phyloP scores from a whole-genome alignment of 1,140 invertebrate genomes.

The Rhopalosiphum maidis region DNA sequence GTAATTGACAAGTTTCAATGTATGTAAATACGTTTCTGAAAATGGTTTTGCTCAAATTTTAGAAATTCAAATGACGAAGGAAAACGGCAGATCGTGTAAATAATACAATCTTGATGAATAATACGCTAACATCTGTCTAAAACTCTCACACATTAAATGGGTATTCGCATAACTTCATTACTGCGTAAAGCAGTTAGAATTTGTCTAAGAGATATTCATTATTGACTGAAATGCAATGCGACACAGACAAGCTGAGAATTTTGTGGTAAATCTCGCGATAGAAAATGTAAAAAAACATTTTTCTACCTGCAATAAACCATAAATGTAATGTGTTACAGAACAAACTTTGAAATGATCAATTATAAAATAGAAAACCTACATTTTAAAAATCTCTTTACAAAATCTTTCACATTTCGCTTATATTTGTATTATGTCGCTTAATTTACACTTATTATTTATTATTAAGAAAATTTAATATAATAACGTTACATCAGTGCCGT shows the following conservation, averaged over 20 bases:
- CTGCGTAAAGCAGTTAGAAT: background rate
- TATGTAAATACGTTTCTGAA: slow-evolving; percentile 1
- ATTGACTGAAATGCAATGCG: background rate
- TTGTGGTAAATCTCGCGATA: background rate
- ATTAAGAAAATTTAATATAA: too few relatives aligned
- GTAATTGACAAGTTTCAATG: slow-evolving; percentile 19
- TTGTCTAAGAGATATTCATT: background rate
- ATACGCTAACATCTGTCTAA: slow-evolving; percentile 1
- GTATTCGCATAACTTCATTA: background rate
- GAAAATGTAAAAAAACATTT: background rate
- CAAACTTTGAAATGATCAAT: too few relatives aligned
- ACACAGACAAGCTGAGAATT: background rate
- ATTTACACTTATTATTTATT: too few relatives aligned
- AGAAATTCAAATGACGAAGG: background rate
- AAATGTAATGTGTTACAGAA: background rate
- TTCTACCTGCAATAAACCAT: background rate
- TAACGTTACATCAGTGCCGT: background rate
- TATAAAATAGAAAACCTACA: too few relatives aligned
- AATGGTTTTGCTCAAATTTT: background rate
- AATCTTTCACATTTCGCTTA: too few relatives aligned
- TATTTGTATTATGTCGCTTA: too few relatives aligned
- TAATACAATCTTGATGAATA: slow-evolving; percentile 13
- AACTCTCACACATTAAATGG: slow-evolving; percentile 25
- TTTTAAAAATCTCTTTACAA: too few relatives aligned
- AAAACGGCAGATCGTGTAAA: background rate